Percentiles rank a stretch among this genome's conserved stretches.
Conservation (phyloP, 2,888 invertebrate species). For the Callinectes sapidus region DNA sequence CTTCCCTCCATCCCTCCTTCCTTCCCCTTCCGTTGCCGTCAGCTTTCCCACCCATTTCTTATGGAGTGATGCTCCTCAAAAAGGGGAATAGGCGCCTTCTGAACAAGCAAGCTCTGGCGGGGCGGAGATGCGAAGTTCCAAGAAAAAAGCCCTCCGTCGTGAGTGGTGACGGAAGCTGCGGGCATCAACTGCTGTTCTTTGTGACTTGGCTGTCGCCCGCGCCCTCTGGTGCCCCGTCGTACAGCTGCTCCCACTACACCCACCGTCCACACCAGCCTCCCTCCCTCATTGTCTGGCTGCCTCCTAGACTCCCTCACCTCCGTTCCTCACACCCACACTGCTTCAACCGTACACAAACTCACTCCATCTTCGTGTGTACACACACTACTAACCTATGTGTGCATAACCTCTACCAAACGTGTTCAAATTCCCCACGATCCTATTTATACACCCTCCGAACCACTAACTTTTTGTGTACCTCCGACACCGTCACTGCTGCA, state of each 20-base stretch:
- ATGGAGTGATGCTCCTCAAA: background rate
- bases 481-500: slow-evolving; percentile 41
- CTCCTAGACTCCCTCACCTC: slow-evolving; percentile 1
- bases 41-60: background rate
- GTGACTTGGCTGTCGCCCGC: slow-evolving; percentile 43
- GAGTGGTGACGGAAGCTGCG: background rate
- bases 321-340: background rate
- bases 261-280: background rate
- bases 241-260: slow-evolving; percentile 35
- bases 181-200: slow-evolving; percentile 40
- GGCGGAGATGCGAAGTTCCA: background rate
- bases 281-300: background rate
- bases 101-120: background rate
- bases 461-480: slow-evolving; percentile 32
- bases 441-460: slow-evolving; percentile 40
- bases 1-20: background rate
- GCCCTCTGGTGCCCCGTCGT: slow-evolving; percentile 31
- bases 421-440: slow-evolving; percentile 37
- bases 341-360: background rate
- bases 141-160: background rate
- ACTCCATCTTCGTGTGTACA: slow-evolving; percentile 30
- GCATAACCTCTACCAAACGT: slow-evolving; percentile 36
- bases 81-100: background rate
- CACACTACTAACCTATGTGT: slow-evolving; percentile 37
- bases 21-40: slow-evolving; percentile 13